Evolutionary conservation across 1,140 invertebrate genomes (phyloP).

Genomic region (Polyergus mexicanus): DNA sequence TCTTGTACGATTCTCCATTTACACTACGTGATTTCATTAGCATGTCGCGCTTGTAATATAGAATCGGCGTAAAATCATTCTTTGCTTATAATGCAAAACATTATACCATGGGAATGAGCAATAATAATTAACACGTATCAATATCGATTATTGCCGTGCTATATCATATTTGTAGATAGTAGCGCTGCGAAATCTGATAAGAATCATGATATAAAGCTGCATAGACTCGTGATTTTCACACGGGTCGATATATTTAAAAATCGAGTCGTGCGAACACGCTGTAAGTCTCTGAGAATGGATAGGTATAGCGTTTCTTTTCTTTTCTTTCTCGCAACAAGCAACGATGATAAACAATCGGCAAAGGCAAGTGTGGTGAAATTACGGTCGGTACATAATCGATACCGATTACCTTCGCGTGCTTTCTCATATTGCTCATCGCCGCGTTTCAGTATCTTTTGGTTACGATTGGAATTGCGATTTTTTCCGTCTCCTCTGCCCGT

Average conservation of each 20-base stretch:
- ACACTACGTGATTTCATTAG: conserved; percentile 8
- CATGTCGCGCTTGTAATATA: conserved; percentile 9
- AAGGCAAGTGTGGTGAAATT: conserved; percentile 85
- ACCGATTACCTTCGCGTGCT: conserved; percentile 3
- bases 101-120: not conserved
- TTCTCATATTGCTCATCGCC: conserved; percentile 26
- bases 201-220: not conserved
- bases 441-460: conserved; percentile 16
- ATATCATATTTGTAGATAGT: not conserved
- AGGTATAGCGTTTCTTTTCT: not conserved
- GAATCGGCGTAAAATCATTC: conserved; percentile 4
- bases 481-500: not conserved
- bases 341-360: conserved; percentile 82
- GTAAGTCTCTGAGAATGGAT: not conserved
- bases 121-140: conserved; percentile 3
- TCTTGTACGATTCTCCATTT: conserved; percentile 21
- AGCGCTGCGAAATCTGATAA: conserved; percentile 22
- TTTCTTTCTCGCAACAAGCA: conserved; percentile 80
- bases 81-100: not conserved
- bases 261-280: conserved; percentile 19
- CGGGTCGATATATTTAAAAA: not conserved
- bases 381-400: conserved; percentile 12
- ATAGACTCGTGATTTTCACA: not conserved
- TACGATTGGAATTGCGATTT: conserved; percentile 5
- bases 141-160: conserved; percentile 19